Conservation (phyloP, 2,797 vertebrate genomes). For the Semotilus atromaculatus region DNA sequence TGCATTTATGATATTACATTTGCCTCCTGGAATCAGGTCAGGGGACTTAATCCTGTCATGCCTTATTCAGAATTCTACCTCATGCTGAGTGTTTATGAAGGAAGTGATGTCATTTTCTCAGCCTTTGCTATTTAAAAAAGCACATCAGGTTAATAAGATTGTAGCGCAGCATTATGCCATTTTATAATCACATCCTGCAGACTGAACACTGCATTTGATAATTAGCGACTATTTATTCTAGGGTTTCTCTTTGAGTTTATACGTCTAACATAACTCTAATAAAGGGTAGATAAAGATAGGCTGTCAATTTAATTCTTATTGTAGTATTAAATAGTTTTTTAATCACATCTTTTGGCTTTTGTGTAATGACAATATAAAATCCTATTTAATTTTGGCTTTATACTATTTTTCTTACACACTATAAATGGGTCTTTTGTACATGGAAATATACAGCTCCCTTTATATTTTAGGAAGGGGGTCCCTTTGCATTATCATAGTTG, state of each 20-base stretch:
- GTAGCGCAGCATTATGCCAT: background rate
- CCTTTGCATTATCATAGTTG: background rate
- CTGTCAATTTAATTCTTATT: background rate
- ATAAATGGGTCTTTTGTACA: background rate
- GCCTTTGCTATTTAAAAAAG: slow-evolving; percentile 15
- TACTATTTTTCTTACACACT: background rate
- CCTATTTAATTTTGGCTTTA: background rate
- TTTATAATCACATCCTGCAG: slow-evolving; percentile 6
- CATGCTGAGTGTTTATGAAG: background rate
- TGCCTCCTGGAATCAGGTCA: slow-evolving; percentile 76
- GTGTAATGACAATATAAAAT: background rate
- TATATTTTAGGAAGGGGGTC: background rate
- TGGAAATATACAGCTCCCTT: background rate
- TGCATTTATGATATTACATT: slow-evolving; percentile 78
- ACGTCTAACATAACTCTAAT: background rate
- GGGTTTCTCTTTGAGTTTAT: background rate
- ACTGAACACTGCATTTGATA: background rate
- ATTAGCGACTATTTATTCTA: background rate
- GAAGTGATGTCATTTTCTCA: slow-evolving; percentile 22
- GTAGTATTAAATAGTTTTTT: background rate
- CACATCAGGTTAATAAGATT: slow-evolving; percentile 16
- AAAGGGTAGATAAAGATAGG: background rate
- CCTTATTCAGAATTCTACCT: slow-evolving; percentile 28
- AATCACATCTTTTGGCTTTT: background rate
- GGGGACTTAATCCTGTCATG: slow-evolving; percentile 65